A percentile compares a stretch with the other conserved stretches of the same genome.
phyloP scores from a whole-genome alignment of 2,888 invertebrate genomes.

The Dione juno region DNA sequence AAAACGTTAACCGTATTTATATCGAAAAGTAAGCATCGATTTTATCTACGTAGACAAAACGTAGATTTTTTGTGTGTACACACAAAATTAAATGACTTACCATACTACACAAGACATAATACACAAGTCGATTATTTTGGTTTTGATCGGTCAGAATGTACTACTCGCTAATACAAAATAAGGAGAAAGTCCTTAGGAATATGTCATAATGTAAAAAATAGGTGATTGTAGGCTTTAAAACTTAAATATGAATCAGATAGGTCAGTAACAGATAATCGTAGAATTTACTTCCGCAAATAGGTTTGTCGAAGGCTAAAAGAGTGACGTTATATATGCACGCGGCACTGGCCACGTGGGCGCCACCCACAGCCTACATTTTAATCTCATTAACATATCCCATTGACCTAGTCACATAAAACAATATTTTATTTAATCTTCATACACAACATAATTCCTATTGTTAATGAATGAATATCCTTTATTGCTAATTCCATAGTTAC shows the following conservation, averaged over 20 bases:
- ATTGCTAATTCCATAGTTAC: neutral
- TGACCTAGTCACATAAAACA: conserved; percentile 39
- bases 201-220: no score
- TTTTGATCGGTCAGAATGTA: no score
- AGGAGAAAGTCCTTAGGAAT: no score
- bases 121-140: no score
- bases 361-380: conserved; percentile 62
- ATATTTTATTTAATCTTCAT: neutral
- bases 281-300: conserved; percentile 54
- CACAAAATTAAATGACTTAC: no score
- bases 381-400: conserved; percentile 48
- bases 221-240: no score
- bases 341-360: conserved; percentile 75
- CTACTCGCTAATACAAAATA: no score
- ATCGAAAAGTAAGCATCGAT: no score
- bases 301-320: conserved; percentile 66
- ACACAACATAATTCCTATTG: neutral
- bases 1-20: no score
- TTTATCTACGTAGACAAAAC: no score
- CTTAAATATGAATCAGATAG: conserved; percentile 32
- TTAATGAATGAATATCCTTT: conserved; percentile 4
- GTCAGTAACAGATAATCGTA: conserved; percentile 42
- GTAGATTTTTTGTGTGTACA: no score
- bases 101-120: no score
- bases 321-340: conserved; percentile 79